phyloP scores from a whole-genome alignment of 2,797 vertebrate genomes.

The Cetoscarus ocellatus region DNA sequence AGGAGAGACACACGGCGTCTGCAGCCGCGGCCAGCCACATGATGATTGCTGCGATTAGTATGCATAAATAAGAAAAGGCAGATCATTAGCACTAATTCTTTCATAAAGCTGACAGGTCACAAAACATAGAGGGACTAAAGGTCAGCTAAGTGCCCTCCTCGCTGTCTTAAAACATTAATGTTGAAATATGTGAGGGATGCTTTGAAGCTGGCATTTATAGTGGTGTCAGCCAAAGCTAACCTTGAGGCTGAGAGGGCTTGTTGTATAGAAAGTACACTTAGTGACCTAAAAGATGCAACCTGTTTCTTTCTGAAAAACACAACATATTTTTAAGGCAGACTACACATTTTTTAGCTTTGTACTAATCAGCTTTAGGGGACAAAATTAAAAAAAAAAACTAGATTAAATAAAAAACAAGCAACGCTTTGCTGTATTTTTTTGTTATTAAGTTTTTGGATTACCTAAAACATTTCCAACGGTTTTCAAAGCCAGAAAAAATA shows the following conservation, averaged over 20 bases:
- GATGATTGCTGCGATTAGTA: conserved; percentile 79
- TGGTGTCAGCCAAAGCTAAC: conserved; percentile 50
- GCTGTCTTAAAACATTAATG: conserved; percentile 82
- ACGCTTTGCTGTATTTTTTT: no score
- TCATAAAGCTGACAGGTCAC: conserved; percentile 83
- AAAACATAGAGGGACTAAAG: conserved; percentile 75
- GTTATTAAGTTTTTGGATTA: no score
- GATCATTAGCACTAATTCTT: conserved; percentile 85
- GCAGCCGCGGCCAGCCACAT: conserved; percentile 47
- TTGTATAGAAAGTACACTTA: neutral
- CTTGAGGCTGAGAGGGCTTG: conserved; percentile 1
- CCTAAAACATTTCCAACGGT: no score
- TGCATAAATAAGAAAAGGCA: conserved; percentile 79
- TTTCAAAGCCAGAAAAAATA: no score
- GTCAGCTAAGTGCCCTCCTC: conserved; percentile 65
- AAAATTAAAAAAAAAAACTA: no score
- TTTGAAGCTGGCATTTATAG: conserved; percentile 58
- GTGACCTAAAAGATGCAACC: no score
- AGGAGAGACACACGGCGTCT: conserved; percentile 75
- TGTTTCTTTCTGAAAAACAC: conserved; percentile 16
- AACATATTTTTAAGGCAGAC: neutral
- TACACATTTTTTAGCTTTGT: no score
- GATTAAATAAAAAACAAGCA: no score
- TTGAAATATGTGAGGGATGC: conserved; percentile 66
- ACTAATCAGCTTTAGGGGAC: no score